phyloP scores from a whole-genome alignment of 2,888 invertebrate species.

The Mesochorus sp. region DNA sequence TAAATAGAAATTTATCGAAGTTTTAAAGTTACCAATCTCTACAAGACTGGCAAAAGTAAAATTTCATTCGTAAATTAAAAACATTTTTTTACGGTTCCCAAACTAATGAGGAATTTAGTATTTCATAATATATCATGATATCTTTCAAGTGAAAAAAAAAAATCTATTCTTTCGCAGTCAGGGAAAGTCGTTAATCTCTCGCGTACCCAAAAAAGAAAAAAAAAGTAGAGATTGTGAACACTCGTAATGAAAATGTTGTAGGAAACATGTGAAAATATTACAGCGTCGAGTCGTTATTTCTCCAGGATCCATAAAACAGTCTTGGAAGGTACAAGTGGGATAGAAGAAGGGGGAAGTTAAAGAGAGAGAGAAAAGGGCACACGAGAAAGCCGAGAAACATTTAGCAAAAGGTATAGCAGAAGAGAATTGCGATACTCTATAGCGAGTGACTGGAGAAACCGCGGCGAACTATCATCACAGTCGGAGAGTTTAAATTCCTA shows the following conservation, averaged over 20 bases:
- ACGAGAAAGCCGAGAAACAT: slow-evolving; percentile 9
- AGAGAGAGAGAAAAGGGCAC: slow-evolving; percentile 17
- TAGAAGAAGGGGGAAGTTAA: too few species aligned
- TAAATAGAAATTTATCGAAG: too few species aligned
- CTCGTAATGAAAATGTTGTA: slow-evolving; percentile 21
- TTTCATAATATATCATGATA: too few species aligned
- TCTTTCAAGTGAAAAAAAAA: too few species aligned
- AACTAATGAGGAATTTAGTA: too few species aligned
- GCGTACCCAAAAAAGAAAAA: background rate
- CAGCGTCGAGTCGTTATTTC: slow-evolving; percentile 13
- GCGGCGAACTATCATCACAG: slow-evolving; percentile 29
- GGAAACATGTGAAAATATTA: slow-evolving; percentile 23
- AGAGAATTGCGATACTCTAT: slow-evolving; percentile 4
- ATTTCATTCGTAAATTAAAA: too few species aligned
- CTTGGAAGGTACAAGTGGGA: slow-evolving; percentile 11
- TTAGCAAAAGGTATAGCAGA: slow-evolving; percentile 1
- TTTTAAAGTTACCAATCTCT: too few species aligned
- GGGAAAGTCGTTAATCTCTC: background rate
- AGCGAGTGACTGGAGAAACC: slow-evolving; percentile 24
- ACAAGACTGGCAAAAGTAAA: too few species aligned
- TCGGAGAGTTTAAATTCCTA: slow-evolving; percentile 32
- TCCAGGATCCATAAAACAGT: slow-evolving; percentile 28
- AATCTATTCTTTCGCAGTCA: too few species aligned
- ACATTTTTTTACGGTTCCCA: too few species aligned
- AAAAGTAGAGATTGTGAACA: too few species aligned